Base-by-base conservation (phyloP, 2,113 vertebrate genomes). In the Nothocercus nigrocapillus region DNA sequence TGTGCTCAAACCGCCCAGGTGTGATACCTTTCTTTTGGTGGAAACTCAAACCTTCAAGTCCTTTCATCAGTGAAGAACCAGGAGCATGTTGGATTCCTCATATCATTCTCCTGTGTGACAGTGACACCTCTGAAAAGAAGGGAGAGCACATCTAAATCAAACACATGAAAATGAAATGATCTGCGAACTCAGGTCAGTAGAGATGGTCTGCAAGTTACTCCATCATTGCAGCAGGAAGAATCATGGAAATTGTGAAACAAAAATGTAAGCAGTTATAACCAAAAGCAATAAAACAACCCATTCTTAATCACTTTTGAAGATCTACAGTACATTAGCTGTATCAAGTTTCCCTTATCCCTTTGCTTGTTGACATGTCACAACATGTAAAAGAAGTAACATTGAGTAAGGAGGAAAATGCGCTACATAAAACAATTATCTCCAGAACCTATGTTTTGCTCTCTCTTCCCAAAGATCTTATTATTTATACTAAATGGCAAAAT, bases 401-500 rank as follows among this genome's bases (percentile, higher is more conserved):
- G 51, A 72, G 24, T 49, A 63, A 70, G 12, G 18, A 84, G 36
- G 24, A 78, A 84, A 20, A 77, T 1, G 13, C 30, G 24, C 28
- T 2, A 0, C 32, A 87, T 77, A 40, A 74, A 56, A 81, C 34
- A 86, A 81, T 81, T 92, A 70, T 32, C 30, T 90, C 64, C 51
- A 89, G 36, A 40, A 36, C 62, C 51, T 77, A 49, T 24, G 56
- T 85, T 85, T 53, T 4, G 11, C 32, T 74, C 8, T 18, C 9
- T 76, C 28, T 74, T 72, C 7, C 56, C 32, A 19, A 90, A 59
- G 62, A 59, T 83, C 45, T 59, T 69, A 73, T 66, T 95, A 61
- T 94, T 93, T 86, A 59, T 22, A 82, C 44, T 91, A 90, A 82
- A 82, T 88, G 47, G 34, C 44, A 62, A 96, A 94, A 85, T 66